Evolutionary conservation across 2,113 vertebrate genomes (phyloP).

Genomic region (Regulus satrapa): DNA sequence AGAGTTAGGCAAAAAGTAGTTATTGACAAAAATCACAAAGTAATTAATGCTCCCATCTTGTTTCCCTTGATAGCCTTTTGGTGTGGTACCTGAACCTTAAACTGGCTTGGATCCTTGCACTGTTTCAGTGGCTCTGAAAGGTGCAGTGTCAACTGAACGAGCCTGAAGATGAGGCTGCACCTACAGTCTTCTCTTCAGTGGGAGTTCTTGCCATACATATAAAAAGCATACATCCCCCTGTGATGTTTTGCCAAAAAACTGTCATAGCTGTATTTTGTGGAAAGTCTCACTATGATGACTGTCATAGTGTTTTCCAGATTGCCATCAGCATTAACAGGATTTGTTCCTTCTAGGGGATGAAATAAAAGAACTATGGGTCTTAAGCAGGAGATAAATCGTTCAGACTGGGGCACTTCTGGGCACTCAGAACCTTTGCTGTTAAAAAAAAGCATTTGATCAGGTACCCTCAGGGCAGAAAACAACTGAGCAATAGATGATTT

Average conservation of each 20-base stretch:
- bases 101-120: neutral
- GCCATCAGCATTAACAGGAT: neutral
- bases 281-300: neutral
- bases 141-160: neutral
- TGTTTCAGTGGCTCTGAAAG: neutral
- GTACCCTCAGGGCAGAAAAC: neutral
- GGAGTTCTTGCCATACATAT: neutral
- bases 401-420: neutral
- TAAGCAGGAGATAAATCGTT: neutral
- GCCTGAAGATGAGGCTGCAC: neutral
- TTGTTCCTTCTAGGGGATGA: neutral
- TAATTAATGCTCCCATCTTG: neutral
- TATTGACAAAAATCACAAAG: neutral
- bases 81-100: neutral
- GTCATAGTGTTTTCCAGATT: neutral
- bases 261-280: neutral
- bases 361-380: neutral
- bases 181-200: neutral
- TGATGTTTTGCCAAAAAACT: neutral
- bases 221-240: neutral
- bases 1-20: neutral
- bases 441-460: neutral
- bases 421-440: neutral
- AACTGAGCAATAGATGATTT: neutral
- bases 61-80: neutral